Conservation (phyloP, 2,113 vertebrate genomes). For the Corythornis cristatus region DNA sequence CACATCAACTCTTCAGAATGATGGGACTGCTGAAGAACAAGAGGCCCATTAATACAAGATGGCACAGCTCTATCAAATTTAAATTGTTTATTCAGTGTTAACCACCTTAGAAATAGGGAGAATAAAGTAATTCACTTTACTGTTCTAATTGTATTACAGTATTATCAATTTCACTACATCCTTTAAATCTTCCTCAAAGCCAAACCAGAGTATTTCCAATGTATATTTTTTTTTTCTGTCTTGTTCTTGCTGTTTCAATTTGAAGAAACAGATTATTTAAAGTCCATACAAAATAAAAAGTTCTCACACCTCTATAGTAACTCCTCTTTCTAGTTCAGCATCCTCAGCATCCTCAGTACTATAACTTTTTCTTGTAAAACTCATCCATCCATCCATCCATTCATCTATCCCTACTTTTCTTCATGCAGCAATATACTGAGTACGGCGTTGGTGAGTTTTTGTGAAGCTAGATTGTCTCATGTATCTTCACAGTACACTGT, state of each 20-base stretch:
- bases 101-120: neutral
- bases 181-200: neutral
- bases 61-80: neutral
- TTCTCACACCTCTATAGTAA: neutral
- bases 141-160: neutral
- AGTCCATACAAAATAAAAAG: neutral
- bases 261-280: neutral
- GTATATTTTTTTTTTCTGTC: neutral
- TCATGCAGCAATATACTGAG: neutral
- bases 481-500: too few species aligned
- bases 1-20: neutral
- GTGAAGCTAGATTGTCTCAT: neutral
- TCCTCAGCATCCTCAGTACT: neutral
- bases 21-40: neutral
- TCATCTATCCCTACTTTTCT: neutral
- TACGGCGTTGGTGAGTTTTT: fast-evolving
- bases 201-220: neutral
- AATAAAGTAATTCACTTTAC: neutral
- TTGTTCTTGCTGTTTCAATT: neutral
- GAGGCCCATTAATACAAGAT: neutral
- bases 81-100: neutral
- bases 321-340: neutral
- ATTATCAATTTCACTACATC: neutral
- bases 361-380: neutral
- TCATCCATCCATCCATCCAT: neutral